Evolutionary conservation across 1,140 invertebrate species (phyloP).

Genomic region (Saccostrea glomerata): DNA sequence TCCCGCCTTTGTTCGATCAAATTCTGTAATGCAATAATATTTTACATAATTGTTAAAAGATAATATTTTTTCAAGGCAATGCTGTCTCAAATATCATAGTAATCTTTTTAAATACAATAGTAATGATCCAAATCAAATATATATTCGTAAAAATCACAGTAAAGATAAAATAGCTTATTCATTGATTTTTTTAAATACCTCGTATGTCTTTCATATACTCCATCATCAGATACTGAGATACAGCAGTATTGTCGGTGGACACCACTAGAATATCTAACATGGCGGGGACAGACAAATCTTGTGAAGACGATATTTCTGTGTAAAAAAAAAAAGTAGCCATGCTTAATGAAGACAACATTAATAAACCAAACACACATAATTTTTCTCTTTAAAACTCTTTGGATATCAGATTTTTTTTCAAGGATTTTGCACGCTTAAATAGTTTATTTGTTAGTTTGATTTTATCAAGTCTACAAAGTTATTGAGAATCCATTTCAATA

Average conservation of each 20-base stretch:
- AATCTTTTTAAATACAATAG: too few relatives aligned
- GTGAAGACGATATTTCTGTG: neutral
- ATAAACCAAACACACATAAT: neutral
- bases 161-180: too few relatives aligned
- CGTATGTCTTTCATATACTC: neutral
- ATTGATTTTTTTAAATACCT: neutral
- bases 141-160: too few relatives aligned
- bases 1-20: too few relatives aligned
- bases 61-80: too few relatives aligned
- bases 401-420: neutral
- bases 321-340: neutral
- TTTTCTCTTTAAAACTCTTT: neutral
- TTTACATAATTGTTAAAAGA: too few relatives aligned
- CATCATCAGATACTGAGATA: neutral
- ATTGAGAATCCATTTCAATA: too few relatives aligned
- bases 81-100: too few relatives aligned
- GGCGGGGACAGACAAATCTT: neutral
- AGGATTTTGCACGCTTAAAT: neutral
- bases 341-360: neutral
- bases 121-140: too few relatives aligned
- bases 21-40: too few relatives aligned
- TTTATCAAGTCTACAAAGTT: too few relatives aligned
- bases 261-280: neutral
- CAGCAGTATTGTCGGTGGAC: neutral
- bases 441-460: too few relatives aligned